phyloP scores from a whole-genome alignment of 2,888 invertebrate genomes.

The Mythimna lalbum region DNA sequence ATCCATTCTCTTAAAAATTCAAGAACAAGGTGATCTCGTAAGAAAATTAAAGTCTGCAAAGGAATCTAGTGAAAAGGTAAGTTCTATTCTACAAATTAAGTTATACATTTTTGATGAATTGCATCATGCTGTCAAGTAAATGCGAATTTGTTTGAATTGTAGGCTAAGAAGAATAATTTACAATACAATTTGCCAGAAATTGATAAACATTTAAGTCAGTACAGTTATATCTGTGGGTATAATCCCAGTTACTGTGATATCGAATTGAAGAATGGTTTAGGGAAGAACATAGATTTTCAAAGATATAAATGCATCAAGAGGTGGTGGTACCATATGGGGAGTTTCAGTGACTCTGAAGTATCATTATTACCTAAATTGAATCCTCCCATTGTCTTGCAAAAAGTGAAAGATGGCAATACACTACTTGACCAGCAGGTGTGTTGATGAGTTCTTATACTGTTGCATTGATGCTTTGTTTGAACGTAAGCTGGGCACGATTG shows the following conservation, averaged over 20 bases:
- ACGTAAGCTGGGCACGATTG: constrained; percentile 21
- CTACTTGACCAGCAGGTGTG: constrained; percentile 80
- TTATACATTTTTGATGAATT: constrained; percentile 53
- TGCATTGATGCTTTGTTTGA: constrained; percentile 45
- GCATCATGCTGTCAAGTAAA: constrained; percentile 69
- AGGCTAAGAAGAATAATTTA: constrained; percentile 74
- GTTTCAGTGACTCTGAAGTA: constrained; percentile 89
- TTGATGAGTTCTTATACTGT: constrained; percentile 47
- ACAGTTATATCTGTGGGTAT: constrained; percentile 91
- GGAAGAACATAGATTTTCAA: constrained; percentile 75
- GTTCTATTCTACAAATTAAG: constrained; percentile 20
- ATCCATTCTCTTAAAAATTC: constrained; percentile 81
- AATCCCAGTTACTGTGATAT: constrained; percentile 88
- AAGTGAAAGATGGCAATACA: constrained; percentile 71
- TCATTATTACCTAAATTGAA: constrained; percentile 79
- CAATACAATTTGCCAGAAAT: constrained; percentile 77
- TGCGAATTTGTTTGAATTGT: constrained; percentile 71
- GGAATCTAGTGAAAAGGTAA: constrained; percentile 94
- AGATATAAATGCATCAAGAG: constrained; percentile 88
- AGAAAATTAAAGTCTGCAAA: constrained; percentile 95
- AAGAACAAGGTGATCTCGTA: constrained; percentile 94
- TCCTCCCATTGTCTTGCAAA: constrained; percentile 71
- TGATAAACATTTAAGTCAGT: constrained; percentile 85
- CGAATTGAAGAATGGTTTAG: constrained; percentile 78
- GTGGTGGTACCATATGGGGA: constrained; percentile 92